phyloP scores from a whole-genome alignment of 2,888 invertebrate genomes.

The Nomada lathburiana region DNA sequence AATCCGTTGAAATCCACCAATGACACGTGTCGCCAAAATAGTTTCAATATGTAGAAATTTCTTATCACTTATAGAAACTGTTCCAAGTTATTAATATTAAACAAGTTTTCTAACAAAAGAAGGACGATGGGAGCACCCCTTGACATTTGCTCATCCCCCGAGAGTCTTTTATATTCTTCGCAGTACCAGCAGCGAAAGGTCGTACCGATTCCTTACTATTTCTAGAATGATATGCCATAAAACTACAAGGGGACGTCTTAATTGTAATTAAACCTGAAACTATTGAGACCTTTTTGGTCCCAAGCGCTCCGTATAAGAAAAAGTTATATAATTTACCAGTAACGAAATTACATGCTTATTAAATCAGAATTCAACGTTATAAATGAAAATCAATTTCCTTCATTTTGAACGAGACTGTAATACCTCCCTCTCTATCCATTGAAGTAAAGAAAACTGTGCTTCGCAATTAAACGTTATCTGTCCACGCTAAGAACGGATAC shows the following conservation, averaged over 20 bases:
- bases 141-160: constrained; percentile 54
- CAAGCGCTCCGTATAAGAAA: neutral
- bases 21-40: no score
- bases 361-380: neutral
- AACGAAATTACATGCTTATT: no score
- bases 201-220: constrained; percentile 50
- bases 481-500: neutral
- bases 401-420: neutral
- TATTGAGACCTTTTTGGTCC: neutral
- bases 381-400: neutral
- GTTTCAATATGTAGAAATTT: neutral
- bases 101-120: constrained; percentile 1
- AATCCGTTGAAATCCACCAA: neutral
- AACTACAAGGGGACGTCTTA: neutral
- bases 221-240: constrained; percentile 23
- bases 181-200: constrained; percentile 38
- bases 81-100: constrained; percentile 24
- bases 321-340: neutral
- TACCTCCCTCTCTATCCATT: neutral
- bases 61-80: neutral
- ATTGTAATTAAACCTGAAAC: neutral
- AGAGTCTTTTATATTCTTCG: constrained; percentile 21
- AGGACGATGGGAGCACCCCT: constrained; percentile 30
- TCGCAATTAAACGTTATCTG: constrained; percentile 20
- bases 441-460: neutral